Evolutionary conservation across 1,140 invertebrate species (phyloP).

Genomic region (Drosophila lacteicornis): DNA sequence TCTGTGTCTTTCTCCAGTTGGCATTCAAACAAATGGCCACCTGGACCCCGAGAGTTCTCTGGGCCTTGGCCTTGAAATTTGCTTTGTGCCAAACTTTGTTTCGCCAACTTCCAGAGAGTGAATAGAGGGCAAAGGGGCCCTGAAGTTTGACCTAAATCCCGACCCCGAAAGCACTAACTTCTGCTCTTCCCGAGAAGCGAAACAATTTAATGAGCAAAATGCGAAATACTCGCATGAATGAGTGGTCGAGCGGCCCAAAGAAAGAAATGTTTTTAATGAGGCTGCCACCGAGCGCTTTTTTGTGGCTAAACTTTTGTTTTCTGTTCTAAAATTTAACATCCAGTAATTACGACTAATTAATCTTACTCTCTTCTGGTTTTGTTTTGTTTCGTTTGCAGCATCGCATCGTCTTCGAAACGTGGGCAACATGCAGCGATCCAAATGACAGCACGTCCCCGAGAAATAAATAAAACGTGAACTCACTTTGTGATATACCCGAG

Average conservation of each 20-base stretch:
- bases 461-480: conserved; percentile 66
- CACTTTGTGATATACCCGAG: conserved; percentile 77
- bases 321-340: conserved; percentile 20
- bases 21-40: conserved; percentile 10
- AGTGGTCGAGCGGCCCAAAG: conserved; percentile 30
- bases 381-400: conserved; percentile 36
- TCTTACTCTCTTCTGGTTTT: conserved; percentile 12
- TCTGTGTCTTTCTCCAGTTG: not conserved
- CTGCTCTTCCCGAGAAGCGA: conserved; percentile 35
- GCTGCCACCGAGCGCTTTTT: conserved; percentile 17
- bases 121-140: too few species aligned
- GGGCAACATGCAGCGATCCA: conserved; percentile 73
- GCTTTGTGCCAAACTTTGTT: conserved; percentile 52
- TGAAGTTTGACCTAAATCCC: conserved; percentile 36
- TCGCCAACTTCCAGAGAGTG: conserved; percentile 19
- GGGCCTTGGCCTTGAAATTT: conserved; percentile 31
- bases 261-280: conserved; percentile 67
- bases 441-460: conserved; percentile 76
- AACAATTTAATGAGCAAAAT: conserved; percentile 72
- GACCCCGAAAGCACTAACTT: conserved; percentile 17
- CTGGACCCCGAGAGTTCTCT: conserved; percentile 6
- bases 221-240: conserved; percentile 36
- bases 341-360: conserved; percentile 52
- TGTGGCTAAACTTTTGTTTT: conserved; percentile 42
- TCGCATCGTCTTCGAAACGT: conserved; percentile 20